Conservation (phyloP, 1,140 invertebrate genomes). For the Heterodera schachtii region DNA sequence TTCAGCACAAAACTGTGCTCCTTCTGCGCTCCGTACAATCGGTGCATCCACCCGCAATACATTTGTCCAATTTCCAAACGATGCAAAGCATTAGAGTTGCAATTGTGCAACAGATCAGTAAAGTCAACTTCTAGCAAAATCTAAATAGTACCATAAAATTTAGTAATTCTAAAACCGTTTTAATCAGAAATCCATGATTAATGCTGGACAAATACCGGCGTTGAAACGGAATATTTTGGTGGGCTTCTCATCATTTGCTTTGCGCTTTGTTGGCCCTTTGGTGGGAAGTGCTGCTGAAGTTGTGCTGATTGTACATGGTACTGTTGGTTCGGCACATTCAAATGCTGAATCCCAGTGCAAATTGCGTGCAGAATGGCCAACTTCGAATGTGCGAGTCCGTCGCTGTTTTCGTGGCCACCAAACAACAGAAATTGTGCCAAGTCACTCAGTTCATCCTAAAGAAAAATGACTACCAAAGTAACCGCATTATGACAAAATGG, state of each 20-base stretch:
- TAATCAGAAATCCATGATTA: not conserved
- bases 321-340: not conserved
- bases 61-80: slow-evolving; percentile 17
- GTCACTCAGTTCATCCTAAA: slow-evolving; percentile 29
- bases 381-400: slow-evolving; percentile 20
- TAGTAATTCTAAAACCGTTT: not conserved
- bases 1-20: slow-evolving; percentile 26
- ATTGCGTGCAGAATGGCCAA: slow-evolving; percentile 22
- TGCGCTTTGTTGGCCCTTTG: slow-evolving; percentile 13
- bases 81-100: slow-evolving; percentile 12
- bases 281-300: not conserved
- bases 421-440: slow-evolving; percentile 20
- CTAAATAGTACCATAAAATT: slow-evolving; percentile 5
- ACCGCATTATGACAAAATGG: not conserved
- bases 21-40: slow-evolving; percentile 19
- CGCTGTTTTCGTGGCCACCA: slow-evolving; percentile 4
- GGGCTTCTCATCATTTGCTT: slow-evolving; percentile 22
- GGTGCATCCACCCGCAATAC: slow-evolving; percentile 25
- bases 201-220: slow-evolving; percentile 7
- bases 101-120: slow-evolving; percentile 18
- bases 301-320: not conserved
- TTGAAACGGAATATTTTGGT: slow-evolving; percentile 2
- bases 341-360: slow-evolving; percentile 29
- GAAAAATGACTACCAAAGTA: not conserved
- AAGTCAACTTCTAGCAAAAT: slow-evolving; percentile 31